A percentile compares a stretch with the other conserved stretches of the same genome.
Conservation (phyloP, 2,888 invertebrate species). For the Drosophila mimica region DNA sequence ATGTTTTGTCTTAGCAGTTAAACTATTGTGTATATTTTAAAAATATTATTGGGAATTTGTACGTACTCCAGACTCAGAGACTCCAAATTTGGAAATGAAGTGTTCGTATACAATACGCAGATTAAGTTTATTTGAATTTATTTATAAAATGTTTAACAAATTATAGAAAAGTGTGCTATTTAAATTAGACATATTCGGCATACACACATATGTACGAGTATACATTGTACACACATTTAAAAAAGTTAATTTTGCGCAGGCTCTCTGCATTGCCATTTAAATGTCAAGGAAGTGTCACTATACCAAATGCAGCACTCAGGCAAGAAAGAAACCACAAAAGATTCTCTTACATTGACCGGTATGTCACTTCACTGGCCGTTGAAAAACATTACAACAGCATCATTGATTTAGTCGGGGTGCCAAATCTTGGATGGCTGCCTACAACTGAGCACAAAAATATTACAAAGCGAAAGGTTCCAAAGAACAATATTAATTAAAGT, state of each 20-base stretch:
- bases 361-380: constrained; percentile 3
- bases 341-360: constrained; percentile 5
- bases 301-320: constrained; percentile 6
- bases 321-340: constrained; percentile 19
- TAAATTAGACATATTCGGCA: neutral
- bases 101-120: neutral
- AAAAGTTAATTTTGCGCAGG: constrained; percentile 1
- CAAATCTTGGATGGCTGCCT: constrained; percentile 27
- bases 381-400: constrained; percentile 18
- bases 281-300: constrained; percentile 8
- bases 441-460: neutral
- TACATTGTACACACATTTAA: neutral
- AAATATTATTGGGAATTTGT: neutral
- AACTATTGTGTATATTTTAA: neutral
- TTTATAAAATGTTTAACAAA: neutral
- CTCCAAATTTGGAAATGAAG: neutral
- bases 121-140: neutral
- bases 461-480: neutral
- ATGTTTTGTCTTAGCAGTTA: neutral
- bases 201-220: neutral
- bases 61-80: neutral
- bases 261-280: constrained; percentile 7
- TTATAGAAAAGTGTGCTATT: neutral
- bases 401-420: constrained; percentile 45
- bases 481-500: neutral